A percentile compares a stretch with the other conserved stretches of the same genome.
phyloP scores from a whole-genome alignment of 2,888 invertebrate genomes.

The Macrophya annulata region DNA sequence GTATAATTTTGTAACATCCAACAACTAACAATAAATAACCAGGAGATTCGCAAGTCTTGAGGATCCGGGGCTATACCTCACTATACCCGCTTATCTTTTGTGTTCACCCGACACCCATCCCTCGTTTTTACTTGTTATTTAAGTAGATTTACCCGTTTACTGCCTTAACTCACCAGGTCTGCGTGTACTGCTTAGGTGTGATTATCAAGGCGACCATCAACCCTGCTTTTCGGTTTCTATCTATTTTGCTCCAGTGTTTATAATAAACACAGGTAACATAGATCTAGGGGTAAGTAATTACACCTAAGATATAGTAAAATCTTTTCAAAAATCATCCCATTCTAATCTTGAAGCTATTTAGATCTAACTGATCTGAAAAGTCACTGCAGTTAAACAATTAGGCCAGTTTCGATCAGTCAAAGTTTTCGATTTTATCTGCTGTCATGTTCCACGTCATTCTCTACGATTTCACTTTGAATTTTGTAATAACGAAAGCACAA shows the following conservation, averaged over 20 bases:
- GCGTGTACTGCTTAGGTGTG: slow-evolving; percentile 26
- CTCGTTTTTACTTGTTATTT: slow-evolving; percentile 23
- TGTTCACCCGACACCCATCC: slow-evolving; percentile 16
- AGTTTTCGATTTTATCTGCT: not conserved
- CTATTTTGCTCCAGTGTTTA: slow-evolving; percentile 3
- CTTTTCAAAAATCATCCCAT: not conserved
- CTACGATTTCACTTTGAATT: not conserved
- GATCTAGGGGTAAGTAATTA: not conserved
- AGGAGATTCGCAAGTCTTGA: not conserved
- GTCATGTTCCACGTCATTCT: not conserved
- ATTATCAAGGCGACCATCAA: not conserved
- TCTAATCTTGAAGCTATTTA: not conserved
- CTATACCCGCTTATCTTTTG: slow-evolving; percentile 33
- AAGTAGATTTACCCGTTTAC: slow-evolving; percentile 24
- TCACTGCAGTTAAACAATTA: not conserved
- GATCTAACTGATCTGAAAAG: not conserved
- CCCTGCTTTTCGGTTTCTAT: slow-evolving; percentile 15
- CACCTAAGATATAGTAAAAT: not conserved
- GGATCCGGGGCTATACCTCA: slow-evolving; percentile 18
- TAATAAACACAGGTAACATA: not conserved
- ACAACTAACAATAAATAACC: not conserved
- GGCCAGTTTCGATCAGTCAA: no score
- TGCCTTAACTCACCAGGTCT: slow-evolving; percentile 1
- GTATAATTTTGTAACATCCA: not conserved
- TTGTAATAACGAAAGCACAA: no score